Evolutionary conservation across 2,888 invertebrate species (phyloP).

Genomic region (Spisula solida): DNA sequence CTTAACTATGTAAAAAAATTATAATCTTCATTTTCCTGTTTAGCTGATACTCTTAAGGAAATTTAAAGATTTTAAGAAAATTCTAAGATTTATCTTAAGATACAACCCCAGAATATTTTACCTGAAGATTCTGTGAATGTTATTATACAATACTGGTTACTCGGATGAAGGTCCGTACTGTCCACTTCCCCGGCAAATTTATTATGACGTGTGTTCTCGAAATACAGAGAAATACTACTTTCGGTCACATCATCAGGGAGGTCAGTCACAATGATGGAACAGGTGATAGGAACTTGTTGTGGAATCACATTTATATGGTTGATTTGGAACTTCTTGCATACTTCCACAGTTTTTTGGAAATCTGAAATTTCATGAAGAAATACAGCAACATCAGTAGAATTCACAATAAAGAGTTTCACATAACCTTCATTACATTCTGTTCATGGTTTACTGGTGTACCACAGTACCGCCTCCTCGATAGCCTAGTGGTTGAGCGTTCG

Average conservation of each 20-base stretch:
- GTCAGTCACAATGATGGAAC: slow-evolving; percentile 54
- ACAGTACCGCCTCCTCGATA: too few species aligned
- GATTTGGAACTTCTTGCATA: slow-evolving; percentile 49
- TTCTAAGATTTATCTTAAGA: too few species aligned
- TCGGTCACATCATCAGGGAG: slow-evolving; percentile 42
- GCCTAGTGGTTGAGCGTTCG: too few species aligned
- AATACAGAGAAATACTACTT: slow-evolving; percentile 63
- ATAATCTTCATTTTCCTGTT: too few species aligned
- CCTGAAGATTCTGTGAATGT: slow-evolving; percentile 61
- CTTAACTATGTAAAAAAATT: too few species aligned
- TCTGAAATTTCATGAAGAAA: slow-evolving; percentile 44
- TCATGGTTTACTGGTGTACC: too few species aligned
- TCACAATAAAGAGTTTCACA: background rate
- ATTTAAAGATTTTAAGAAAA: too few species aligned
- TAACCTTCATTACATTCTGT: too few species aligned
- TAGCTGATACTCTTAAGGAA: too few species aligned
- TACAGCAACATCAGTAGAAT: background rate
- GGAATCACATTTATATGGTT: slow-evolving; percentile 55
- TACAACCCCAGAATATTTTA: slow-evolving; percentile 20
- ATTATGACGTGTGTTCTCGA: slow-evolving; percentile 63
- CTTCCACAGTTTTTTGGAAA: slow-evolving; percentile 41
- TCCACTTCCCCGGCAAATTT: slow-evolving; percentile 58
- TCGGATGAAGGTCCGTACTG: slow-evolving; percentile 49
- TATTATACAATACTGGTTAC: slow-evolving; percentile 61
- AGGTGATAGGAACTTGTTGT: slow-evolving; percentile 56